phyloP scores from a whole-genome alignment of 2,888 invertebrate genomes.

The Ophonus ardosiacus region DNA sequence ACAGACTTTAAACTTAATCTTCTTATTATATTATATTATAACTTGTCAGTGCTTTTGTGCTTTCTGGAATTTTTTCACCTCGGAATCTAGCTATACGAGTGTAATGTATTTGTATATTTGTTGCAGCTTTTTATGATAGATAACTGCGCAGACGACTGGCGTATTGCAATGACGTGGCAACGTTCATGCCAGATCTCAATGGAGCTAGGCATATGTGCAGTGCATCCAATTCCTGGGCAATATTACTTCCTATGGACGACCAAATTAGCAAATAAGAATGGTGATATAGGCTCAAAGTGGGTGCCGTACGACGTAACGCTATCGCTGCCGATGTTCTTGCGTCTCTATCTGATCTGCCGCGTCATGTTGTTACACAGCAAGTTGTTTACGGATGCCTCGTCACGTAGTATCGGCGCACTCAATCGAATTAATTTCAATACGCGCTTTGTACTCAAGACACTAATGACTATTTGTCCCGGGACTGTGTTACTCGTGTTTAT shows the following conservation, averaged over 20 bases:
- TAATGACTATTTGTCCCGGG: conserved; percentile 99
- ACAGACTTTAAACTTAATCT: too few relatives aligned
- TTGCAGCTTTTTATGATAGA: conserved; percentile 99
- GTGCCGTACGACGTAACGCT: conserved; percentile 98
- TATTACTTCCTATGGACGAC: conserved; percentile 98
- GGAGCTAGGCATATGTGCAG: conserved; percentile 96
- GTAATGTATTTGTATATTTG: conserved; percentile 60
- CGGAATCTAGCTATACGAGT: too few relatives aligned
- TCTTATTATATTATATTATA: too few relatives aligned
- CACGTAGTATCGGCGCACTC: conserved; percentile 97
- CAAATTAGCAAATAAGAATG: conserved; percentile 92
- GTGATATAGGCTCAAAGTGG: conserved; percentile 79
- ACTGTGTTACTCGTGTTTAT: conserved; percentile 98
- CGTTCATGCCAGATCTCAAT: conserved; percentile 94
- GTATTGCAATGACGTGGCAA: conserved; percentile 99
- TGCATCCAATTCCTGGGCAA: conserved; percentile 98
- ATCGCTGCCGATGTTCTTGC: conserved; percentile 99
- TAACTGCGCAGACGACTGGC: conserved; percentile 99
- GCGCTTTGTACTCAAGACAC: conserved; percentile 91
- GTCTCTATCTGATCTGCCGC: conserved; percentile 99
- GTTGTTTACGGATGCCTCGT: conserved; percentile 99
- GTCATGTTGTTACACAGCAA: conserved; percentile 99
- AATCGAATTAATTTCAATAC: conserved; percentile 99
- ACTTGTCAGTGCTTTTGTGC: too few relatives aligned
- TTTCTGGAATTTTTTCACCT: too few relatives aligned